Percentiles rank a stretch among this genome's conserved stretches.
These are phyloP conservation scores for Pristiophorus japonicus DNA, from an alignment of 2,113 vertebrate genomes.

Conservation along the genomic window DNA sequence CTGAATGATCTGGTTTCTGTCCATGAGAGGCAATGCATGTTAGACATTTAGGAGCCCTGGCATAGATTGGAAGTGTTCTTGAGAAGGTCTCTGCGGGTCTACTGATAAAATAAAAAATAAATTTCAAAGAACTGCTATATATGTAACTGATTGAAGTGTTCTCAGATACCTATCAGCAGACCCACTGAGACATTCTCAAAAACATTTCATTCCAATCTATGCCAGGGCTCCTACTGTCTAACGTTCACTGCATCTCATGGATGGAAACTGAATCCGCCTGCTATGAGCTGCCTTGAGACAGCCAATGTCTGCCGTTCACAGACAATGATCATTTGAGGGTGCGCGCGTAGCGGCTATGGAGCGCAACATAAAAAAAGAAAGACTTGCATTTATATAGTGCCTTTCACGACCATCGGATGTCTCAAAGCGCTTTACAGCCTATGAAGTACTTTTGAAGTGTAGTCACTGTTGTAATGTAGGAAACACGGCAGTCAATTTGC, in stretches of 20 bases:
- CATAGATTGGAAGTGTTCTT: not conserved
- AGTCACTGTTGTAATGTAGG: no score
- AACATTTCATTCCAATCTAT: not conserved
- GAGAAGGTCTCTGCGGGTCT: conserved; percentile 10
- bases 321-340: not conserved
- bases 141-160: not conserved
- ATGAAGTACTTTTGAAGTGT: no score
- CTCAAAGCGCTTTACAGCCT: no score
- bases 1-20: not conserved
- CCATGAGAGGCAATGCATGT: conserved; percentile 3
- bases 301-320: not conserved
- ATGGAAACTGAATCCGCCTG: not conserved
- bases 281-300: not conserved
- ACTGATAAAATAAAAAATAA: not conserved
- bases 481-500: no score
- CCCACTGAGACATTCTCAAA: not conserved
- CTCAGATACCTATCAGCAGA: not conserved
- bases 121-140: not conserved
- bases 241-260: not conserved
- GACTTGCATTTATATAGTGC: no score
- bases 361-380: no score
- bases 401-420: no score
- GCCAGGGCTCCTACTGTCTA: not conserved
- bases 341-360: no score
- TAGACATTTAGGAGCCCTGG: conserved; percentile 18